These are phyloP conservation scores for Carterocephalus palaemon DNA, from an alignment of 2,888 invertebrate genomes.

Conservation along the genomic window DNA sequence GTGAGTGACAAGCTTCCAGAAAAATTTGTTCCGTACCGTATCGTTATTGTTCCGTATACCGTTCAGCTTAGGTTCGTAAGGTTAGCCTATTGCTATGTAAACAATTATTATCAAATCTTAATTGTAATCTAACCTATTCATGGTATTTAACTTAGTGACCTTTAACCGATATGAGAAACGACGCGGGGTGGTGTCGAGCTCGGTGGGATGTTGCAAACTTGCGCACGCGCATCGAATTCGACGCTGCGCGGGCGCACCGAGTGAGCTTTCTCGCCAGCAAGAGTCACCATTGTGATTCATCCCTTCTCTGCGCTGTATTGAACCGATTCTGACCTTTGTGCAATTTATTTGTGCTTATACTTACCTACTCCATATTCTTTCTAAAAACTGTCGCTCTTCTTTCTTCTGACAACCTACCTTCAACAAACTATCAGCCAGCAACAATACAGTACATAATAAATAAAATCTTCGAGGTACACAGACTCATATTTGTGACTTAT, in stretches of 20 bases:
- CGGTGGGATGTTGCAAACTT: slow-evolving; percentile 54
- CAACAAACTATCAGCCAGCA: too few species aligned
- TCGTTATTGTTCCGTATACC: too few species aligned
- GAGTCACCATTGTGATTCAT: slow-evolving; percentile 62
- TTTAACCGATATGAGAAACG: slow-evolving; percentile 50
- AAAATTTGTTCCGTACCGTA: too few species aligned
- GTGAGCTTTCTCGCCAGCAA: slow-evolving; percentile 57
- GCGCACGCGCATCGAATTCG: slow-evolving; percentile 51
- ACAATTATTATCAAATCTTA: not conserved
- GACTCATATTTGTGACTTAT: too few species aligned
- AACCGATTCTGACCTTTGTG: slow-evolving; percentile 54
- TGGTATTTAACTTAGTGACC: slow-evolving; percentile 46
- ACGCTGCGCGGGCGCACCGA: slow-evolving; percentile 38
- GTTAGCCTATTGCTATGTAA: too few species aligned
- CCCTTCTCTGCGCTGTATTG: slow-evolving; percentile 53
- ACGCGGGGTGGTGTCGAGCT: slow-evolving; percentile 41
- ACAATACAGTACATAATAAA: too few species aligned
- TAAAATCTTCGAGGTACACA: too few species aligned
- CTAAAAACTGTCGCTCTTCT: too few species aligned
- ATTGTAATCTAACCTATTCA: slow-evolving; percentile 3
- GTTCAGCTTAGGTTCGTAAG: too few species aligned
- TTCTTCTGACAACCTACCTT: too few species aligned
- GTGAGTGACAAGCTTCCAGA: too few species aligned
- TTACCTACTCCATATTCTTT: too few species aligned
- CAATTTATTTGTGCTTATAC: slow-evolving; percentile 24